Base-by-base conservation (phyloP, 2,888 invertebrate genomes). In the Criorhina ranunculi region DNA sequence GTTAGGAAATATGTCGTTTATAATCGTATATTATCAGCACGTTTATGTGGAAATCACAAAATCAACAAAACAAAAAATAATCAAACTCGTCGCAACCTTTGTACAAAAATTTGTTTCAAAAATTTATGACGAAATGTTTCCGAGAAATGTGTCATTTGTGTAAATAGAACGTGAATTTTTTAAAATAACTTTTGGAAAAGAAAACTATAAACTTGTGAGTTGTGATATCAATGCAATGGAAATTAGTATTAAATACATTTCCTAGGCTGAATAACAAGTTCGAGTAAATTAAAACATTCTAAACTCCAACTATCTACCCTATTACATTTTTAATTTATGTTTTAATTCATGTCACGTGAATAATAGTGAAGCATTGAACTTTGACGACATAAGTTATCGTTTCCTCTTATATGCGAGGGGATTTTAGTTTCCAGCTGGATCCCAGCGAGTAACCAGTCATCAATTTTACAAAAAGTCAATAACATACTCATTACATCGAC, bases 81-180 rank as follows among this genome's bases (percentile, higher is more conserved):
- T 46, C 4, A 46, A 11, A 24, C 24, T 24, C 24, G 24, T 24
- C 4, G 24, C 24, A 1, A 24, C 24, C 12, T 40, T 12, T 8
- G n/a, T n/a, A n/a, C n/a, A 19, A 2, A 17, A 0, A 9, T 46
- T 46, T 9, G 19, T 24, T 29, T n/a, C 5, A 29, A 11, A 29
- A 17, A 35, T 11, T 24, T 7, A 35, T 51, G 12, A 66, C 12
- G 37, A 24, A 49, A 19, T 49, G 11, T n/a, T 19, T n/a, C 35
- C 19, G 11, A 37, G 1, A 37, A 37, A 57, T 59, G 51, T 29
- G 37, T 40, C 51, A 66, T n/a, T 40, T 51, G 35, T 9, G 4
- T 17, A 37, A 66, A 64, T 33, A 64, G 17, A 49, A 24, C 24
- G 37, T 8, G 29, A 11, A 24, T 11, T 51, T 9, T 37, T 31